Evolutionary conservation across 1,140 invertebrate genomes (phyloP).

Genomic region (Cydia splendana): DNA sequence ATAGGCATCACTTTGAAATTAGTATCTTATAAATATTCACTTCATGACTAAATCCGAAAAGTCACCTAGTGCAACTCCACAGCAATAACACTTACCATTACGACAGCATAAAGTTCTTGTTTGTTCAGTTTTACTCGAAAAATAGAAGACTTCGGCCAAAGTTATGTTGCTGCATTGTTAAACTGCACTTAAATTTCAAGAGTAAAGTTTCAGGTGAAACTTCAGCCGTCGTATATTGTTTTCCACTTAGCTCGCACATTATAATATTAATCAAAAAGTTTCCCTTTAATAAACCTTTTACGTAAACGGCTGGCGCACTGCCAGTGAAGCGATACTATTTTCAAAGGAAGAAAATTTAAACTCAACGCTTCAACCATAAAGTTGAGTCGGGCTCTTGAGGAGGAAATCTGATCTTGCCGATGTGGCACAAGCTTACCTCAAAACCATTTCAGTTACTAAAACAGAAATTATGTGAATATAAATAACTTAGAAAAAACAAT

Average conservation of each 20-base stretch:
- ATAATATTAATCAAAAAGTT: constrained; percentile 33
- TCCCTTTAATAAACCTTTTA: constrained; percentile 32
- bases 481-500: too few species aligned
- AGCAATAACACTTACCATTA: not conserved
- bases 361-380: constrained; percentile 14
- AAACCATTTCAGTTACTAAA: too few species aligned
- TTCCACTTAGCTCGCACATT: constrained; percentile 27
- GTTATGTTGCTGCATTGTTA: constrained; percentile 11
- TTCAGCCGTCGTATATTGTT: constrained; percentile 25
- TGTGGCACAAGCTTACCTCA: not conserved
- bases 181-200: constrained; percentile 26
- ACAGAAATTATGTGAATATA: too few species aligned
- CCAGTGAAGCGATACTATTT: constrained; percentile 31
- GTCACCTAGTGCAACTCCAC: not conserved
- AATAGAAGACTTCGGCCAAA: not conserved
- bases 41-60: too few species aligned
- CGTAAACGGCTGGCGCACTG: constrained; percentile 23
- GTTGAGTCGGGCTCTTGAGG: not conserved
- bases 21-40: too few species aligned
- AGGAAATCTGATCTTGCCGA: not conserved
- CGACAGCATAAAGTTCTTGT: not conserved
- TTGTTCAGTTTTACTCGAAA: constrained; percentile 10
- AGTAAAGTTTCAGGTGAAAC: constrained; percentile 26
- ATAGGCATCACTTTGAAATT: too few species aligned
- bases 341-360: constrained; percentile 28